A percentile compares a stretch with the other conserved stretches of the same genome.
Conservation (phyloP, 2,113 vertebrate genomes). For the Hucho hucho region DNA sequence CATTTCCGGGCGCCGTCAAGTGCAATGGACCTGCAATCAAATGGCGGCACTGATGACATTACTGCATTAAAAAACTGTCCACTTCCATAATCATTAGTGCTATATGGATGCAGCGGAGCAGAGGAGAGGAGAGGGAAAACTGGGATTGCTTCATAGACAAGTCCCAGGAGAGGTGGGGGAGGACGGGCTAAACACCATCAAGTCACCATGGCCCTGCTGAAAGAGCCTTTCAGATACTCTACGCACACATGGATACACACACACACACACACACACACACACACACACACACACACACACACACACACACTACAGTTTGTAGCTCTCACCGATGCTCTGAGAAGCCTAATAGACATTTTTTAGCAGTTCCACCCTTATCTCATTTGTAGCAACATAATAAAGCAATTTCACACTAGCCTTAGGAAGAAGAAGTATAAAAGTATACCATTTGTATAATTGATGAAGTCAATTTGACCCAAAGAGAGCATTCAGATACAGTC, state of each 20-base stretch:
- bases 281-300: neutral
- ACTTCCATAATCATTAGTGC: conserved; percentile 71
- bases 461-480: too few relatives aligned
- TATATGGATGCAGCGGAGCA: conserved; percentile 69
- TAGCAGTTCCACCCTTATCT: too few relatives aligned
- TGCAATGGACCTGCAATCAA: conserved; percentile 64
- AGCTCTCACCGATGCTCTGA: too few relatives aligned
- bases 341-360: too few relatives aligned
- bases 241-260: neutral
- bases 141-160: conserved; percentile 60
- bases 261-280: neutral
- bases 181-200: conserved; percentile 66
- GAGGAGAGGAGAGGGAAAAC: conserved; percentile 51
- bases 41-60: conserved; percentile 62
- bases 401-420: too few relatives aligned
- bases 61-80: conserved; percentile 71
- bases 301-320: neutral
- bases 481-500: too few relatives aligned
- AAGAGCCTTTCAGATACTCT: conserved; percentile 39
- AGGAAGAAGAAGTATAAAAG: too few relatives aligned
- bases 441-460: too few relatives aligned
- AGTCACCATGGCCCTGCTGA: conserved; percentile 59
- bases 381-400: too few relatives aligned
- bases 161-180: conserved; percentile 48
- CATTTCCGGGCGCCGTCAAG: conserved; percentile 61